These are phyloP conservation scores for Trachelipus rathkii DNA, from an alignment of 1,140 invertebrate species.

Conservation along the genomic window DNA sequence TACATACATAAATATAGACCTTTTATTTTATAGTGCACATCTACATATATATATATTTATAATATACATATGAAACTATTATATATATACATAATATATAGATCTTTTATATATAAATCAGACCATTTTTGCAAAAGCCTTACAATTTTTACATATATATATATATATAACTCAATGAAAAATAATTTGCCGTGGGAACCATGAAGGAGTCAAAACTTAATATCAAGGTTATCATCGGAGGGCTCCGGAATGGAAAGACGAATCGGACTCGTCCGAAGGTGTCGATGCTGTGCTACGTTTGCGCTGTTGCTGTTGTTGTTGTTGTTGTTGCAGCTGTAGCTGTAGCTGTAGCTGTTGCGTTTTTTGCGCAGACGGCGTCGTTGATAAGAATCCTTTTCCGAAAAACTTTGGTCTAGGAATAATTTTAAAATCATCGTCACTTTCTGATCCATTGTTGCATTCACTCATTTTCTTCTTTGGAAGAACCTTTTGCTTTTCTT, in stretches of 20 bases:
- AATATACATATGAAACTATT: too few species aligned
- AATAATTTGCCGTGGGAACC: background rate
- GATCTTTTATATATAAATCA: too few species aligned
- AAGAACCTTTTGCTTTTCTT: background rate
- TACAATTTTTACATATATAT: background rate
- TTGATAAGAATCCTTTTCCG: background rate
- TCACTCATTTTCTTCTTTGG: background rate
- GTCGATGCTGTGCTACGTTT: conserved; percentile 19
- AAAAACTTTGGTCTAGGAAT: conserved; percentile 28
- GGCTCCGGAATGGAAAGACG: conserved; percentile 42
- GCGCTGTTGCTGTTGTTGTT: background rate
- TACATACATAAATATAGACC: too few species aligned
- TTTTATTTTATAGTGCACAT: too few species aligned
- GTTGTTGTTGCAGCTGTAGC: conserved; percentile 22
- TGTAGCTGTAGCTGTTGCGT: conserved; percentile 16
- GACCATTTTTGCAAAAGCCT: too few species aligned
- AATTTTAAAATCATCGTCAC: conserved; percentile 27
- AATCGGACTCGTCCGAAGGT: conserved; percentile 32
- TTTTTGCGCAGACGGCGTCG: background rate
- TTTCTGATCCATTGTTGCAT: conserved; percentile 20
- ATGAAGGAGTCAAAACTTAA: background rate
- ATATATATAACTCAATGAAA: conserved; percentile 6
- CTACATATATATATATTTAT: too few species aligned
- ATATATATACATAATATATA: too few species aligned
- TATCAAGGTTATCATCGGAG: conserved; percentile 27